A percentile compares a stretch with the other conserved stretches of the same genome.
These are phyloP conservation scores for Platichthys stellatus DNA, from an alignment of 2,113 vertebrate species.

Conservation along the genomic window DNA sequence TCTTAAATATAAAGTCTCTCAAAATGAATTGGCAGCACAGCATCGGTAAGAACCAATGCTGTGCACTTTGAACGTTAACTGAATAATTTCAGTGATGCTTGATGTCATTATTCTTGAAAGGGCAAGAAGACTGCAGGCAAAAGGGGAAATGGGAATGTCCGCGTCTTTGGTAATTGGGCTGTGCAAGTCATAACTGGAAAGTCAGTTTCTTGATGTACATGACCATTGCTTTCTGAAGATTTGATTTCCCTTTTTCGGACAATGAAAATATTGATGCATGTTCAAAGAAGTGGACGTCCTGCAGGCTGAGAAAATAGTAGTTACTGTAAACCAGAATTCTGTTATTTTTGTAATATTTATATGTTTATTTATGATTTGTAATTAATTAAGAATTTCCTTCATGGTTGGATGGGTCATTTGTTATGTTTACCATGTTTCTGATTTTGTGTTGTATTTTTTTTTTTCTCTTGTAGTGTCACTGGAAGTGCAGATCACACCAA, in stretches of 20 bases:
- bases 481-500: slow-evolving; percentile 94
- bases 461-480: slow-evolving; percentile 85
- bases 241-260: not conserved
- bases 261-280: not conserved
- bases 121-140: slow-evolving; percentile 25
- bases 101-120: slow-evolving; percentile 46
- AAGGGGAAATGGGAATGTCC: slow-evolving; percentile 22
- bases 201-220: slow-evolving; percentile 22
- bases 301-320: not conserved
- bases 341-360: no score
- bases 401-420: no score
- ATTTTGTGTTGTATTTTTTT: slow-evolving; percentile 28
- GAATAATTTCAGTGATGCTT: slow-evolving; percentile 35
- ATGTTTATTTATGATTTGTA: not conserved
- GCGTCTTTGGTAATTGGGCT: slow-evolving; percentile 16
- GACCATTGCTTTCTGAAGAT: not conserved
- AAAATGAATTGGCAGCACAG: slow-evolving; percentile 2
- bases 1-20: slow-evolving; percentile 22
- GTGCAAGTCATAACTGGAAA: slow-evolving; percentile 17
- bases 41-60: not conserved
- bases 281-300: not conserved
- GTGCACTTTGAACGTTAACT: slow-evolving; percentile 25
- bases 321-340: not conserved
- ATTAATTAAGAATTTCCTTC: not conserved
- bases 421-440: slow-evolving; percentile 2